Evolutionary conservation across 1,140 invertebrate species (phyloP).

Genomic region (Bombus polaris): DNA sequence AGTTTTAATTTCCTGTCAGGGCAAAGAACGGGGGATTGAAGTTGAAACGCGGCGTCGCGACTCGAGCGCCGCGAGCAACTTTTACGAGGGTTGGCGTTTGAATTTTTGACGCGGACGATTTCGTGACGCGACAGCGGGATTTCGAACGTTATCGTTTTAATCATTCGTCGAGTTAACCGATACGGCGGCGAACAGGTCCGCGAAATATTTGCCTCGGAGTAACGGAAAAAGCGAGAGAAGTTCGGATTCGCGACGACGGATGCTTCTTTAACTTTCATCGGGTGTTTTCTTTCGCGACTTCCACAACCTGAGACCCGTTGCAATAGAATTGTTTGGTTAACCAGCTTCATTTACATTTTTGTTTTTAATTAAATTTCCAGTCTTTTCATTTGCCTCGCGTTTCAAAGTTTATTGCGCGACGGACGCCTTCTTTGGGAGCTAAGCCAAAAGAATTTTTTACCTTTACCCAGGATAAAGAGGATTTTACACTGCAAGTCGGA

Average conservation of each 20-base stretch:
- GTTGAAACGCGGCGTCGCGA: neutral
- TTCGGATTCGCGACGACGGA: neutral
- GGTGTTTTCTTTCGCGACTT: neutral
- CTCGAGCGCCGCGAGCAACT: neutral
- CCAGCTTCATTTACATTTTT: slow-evolving; percentile 17
- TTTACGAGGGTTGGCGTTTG: neutral
- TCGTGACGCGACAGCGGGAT: neutral
- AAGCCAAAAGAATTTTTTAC: neutral
- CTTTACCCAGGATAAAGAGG: neutral
- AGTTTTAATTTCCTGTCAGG: slow-evolving; percentile 37
- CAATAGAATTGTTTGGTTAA: neutral
- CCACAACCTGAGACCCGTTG: neutral
- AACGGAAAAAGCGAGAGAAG: neutral
- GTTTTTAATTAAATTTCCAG: slow-evolving; percentile 31
- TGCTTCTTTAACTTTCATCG: neutral
- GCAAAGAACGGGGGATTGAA: neutral
- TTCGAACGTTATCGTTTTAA: slow-evolving; percentile 4
- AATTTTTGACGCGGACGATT: neutral
- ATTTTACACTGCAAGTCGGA: neutral
- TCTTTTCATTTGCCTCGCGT: neutral
- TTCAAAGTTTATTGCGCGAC: neutral
- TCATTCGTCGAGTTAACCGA: neutral
- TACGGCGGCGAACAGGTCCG: neutral
- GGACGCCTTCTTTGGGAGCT: neutral
- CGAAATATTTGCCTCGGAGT: neutral